Percentiles rank a stretch among this genome's conserved stretches.
Evolutionary conservation across 2,888 invertebrate genomes (phyloP).

Genomic region (Dioctria rufipes): DNA sequence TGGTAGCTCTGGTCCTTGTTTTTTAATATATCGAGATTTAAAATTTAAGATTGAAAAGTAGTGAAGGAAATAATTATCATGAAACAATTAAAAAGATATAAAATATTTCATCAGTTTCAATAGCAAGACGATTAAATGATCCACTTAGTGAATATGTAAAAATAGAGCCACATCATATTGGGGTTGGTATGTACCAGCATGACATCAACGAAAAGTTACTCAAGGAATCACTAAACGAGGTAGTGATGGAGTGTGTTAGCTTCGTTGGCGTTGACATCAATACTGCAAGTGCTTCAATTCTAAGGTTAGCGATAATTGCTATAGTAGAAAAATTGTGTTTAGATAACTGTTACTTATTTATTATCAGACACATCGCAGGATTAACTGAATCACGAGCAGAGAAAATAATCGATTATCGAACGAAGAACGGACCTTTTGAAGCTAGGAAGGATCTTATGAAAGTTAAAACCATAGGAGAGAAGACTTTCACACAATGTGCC

Average conservation of each 20-base stretch:
- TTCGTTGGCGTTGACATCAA: conserved; percentile 95
- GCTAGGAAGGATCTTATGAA: conserved; percentile 82
- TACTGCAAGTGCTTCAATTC: conserved; percentile 84
- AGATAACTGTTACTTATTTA: conserved; percentile 17
- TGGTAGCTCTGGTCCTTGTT: not conserved
- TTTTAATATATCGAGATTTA: not conserved
- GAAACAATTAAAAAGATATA: not conserved
- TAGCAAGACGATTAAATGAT: conserved; percentile 91
- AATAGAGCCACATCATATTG: conserved; percentile 92
- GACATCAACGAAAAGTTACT: conserved; percentile 87
- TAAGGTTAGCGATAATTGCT: conserved; percentile 75
- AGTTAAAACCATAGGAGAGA: conserved; percentile 86
- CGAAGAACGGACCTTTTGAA: conserved; percentile 80
- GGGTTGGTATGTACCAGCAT: conserved; percentile 97
- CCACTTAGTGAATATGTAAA: conserved; percentile 94
- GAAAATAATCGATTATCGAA: conserved; percentile 83
- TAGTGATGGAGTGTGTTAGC: conserved; percentile 92
- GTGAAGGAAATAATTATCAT: not conserved
- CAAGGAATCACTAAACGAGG: conserved; percentile 81
- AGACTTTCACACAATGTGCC: conserved; percentile 91
- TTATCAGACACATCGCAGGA: conserved; percentile 85
- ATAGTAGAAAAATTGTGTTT: not conserved
- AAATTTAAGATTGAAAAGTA: not conserved
- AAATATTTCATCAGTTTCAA: conserved; percentile 74
- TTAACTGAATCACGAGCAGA: conserved; percentile 83